Conservation (phyloP, 2,888 invertebrate genomes). For the Caenorhabditis panamensis region DNA sequence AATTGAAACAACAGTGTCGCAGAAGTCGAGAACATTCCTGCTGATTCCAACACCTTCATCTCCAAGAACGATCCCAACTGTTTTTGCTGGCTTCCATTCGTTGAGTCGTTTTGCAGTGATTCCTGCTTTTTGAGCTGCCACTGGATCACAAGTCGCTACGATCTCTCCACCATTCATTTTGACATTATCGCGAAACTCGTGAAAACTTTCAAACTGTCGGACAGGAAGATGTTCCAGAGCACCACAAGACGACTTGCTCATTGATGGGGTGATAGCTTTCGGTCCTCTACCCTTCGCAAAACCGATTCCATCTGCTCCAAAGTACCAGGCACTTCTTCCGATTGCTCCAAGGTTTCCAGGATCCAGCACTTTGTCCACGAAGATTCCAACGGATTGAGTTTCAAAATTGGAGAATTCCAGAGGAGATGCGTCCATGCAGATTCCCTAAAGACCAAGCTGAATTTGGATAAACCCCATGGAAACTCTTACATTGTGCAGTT, state of each 20-base stretch:
- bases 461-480: not conserved
- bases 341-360: slow-evolving; percentile 70
- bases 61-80: slow-evolving; percentile 53
- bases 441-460: slow-evolving; percentile 48
- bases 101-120: slow-evolving; percentile 25
- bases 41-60: slow-evolving; percentile 62
- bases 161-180: slow-evolving; percentile 34
- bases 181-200: slow-evolving; percentile 45
- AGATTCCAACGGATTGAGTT: slow-evolving; percentile 38
- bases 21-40: slow-evolving; percentile 35
- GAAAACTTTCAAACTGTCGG: slow-evolving; percentile 38
- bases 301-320: slow-evolving; percentile 65
- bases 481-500: slow-evolving; percentile 66
- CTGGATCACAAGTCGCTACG: slow-evolving; percentile 58
- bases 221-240: slow-evolving; percentile 68
- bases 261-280: slow-evolving; percentile 63
- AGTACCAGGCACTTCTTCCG: slow-evolving; percentile 65
- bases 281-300: slow-evolving; percentile 66
- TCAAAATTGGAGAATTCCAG: slow-evolving; percentile 38
- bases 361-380: slow-evolving; percentile 69
- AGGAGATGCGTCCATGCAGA: slow-evolving; percentile 61
- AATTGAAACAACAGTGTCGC: slow-evolving; percentile 58
- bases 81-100: slow-evolving; percentile 27
- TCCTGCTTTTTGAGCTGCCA: slow-evolving; percentile 46
- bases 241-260: slow-evolving; percentile 70